Conservation (phyloP, 2,113 vertebrate genomes). For the Sturnira hondurensis region DNA sequence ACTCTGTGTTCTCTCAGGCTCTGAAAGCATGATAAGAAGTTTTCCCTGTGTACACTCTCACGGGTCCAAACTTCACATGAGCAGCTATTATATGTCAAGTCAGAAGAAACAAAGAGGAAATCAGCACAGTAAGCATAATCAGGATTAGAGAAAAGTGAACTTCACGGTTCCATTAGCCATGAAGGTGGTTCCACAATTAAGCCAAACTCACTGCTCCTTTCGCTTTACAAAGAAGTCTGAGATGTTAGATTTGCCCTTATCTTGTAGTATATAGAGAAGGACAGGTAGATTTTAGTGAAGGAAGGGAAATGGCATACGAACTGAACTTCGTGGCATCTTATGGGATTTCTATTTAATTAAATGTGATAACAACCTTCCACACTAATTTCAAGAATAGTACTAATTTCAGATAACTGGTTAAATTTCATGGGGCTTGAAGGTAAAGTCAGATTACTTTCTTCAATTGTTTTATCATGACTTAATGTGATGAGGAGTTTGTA, state of each 20-base stretch:
- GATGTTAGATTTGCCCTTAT: background rate
- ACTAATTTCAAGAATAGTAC: background rate
- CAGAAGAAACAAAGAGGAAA: background rate
- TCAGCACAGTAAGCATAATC: background rate
- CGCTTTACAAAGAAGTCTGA: background rate
- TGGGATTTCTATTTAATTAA: background rate
- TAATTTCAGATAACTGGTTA: background rate
- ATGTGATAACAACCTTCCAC: background rate
- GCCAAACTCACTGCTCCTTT: background rate
- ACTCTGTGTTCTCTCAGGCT: background rate
- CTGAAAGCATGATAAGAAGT: background rate
- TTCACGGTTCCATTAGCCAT: background rate
- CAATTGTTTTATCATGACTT: constrained; percentile 3
- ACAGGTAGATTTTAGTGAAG: background rate
- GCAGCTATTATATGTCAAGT: background rate
- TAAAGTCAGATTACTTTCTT: background rate
- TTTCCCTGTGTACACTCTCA: background rate
- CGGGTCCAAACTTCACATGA: background rate
- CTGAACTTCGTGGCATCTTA: background rate
- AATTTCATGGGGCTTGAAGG: background rate
- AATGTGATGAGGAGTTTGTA: background rate
- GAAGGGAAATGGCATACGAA: background rate
- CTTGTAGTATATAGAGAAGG: background rate
- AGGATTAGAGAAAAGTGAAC: background rate
- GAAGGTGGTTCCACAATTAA: background rate